Conservation (phyloP, 2,113 vertebrate species). For the Apodemus sylvaticus region DNA sequence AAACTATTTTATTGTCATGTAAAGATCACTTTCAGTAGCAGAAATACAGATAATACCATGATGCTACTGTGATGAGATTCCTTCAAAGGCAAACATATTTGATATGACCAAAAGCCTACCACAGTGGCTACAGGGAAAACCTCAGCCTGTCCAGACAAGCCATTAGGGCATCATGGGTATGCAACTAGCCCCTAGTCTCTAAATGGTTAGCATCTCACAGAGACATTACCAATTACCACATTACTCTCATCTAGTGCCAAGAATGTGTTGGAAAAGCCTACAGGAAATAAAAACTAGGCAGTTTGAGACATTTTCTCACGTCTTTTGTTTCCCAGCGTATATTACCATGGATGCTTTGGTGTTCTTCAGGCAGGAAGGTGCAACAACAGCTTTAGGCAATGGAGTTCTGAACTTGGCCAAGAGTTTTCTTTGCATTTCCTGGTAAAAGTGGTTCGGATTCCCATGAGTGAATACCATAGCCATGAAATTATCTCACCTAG, state of each 20-base stretch:
- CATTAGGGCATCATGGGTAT: slow-evolving; percentile 28
- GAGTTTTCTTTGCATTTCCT: background rate
- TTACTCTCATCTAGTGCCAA: slow-evolving; percentile 65
- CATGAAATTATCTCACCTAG: background rate
- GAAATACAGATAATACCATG: slow-evolving; percentile 17
- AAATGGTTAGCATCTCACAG: slow-evolving; percentile 48
- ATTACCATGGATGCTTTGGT: slow-evolving; percentile 41
- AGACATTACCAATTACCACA: slow-evolving; percentile 72
- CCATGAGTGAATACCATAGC: background rate
- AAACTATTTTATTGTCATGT: slow-evolving; percentile 57
- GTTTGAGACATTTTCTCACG: slow-evolving; percentile 70
- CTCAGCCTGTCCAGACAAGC: slow-evolving; percentile 59
- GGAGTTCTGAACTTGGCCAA: background rate
- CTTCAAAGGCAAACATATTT: slow-evolving; percentile 45
- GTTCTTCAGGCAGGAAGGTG: slow-evolving; percentile 51
- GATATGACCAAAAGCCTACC: slow-evolving; percentile 12
- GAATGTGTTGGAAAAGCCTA: slow-evolving; percentile 67
- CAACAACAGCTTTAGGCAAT: slow-evolving; percentile 53
- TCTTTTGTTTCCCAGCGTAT: slow-evolving; percentile 67
- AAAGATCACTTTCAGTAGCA: slow-evolving; percentile 29
- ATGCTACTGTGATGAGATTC: background rate
- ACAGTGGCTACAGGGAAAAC: slow-evolving; percentile 57
- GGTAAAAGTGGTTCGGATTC: background rate
- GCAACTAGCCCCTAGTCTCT: slow-evolving; percentile 11
- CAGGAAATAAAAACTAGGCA: slow-evolving; percentile 25